These are phyloP conservation scores for Hippocampus mohnikei DNA, from an alignment of 2,113 vertebrate genomes.

Conservation along the genomic window DNA sequence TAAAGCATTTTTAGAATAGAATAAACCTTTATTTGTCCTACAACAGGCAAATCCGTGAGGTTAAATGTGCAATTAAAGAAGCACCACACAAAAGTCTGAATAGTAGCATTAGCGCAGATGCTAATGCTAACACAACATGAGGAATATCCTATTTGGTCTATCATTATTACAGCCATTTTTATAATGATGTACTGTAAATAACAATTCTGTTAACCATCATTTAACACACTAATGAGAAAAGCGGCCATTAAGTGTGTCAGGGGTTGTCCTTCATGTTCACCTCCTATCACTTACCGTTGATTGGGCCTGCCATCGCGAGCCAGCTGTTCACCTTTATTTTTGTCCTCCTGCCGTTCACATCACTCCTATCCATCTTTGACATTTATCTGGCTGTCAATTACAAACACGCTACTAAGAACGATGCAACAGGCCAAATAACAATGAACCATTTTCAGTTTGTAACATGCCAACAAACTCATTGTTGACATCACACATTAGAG, in stretches of 20 bases:
- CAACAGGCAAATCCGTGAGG: not conserved
- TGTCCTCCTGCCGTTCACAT: constrained; percentile 15
- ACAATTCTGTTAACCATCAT: constrained; percentile 8
- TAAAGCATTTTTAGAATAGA: not conserved
- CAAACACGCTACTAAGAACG: constrained; percentile 14
- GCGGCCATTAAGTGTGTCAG: constrained; percentile 16
- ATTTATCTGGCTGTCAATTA: constrained; percentile 8
- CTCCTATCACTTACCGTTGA: constrained; percentile 21
- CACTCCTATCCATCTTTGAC: not conserved
- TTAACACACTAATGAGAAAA: constrained; percentile 27
- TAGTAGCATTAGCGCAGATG: not conserved
- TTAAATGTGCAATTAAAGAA: not conserved
- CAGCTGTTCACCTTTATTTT: constrained; percentile 36
- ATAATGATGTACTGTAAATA: not conserved
- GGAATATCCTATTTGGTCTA: not conserved
- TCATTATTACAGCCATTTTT: not conserved
- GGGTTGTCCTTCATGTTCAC: constrained; percentile 27
- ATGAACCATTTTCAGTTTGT: constrained; percentile 46
- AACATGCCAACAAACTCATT: constrained; percentile 25
- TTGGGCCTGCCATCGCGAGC: constrained; percentile 23
- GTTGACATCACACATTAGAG: not conserved
- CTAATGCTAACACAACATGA: not conserved
- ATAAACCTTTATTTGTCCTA: not conserved
- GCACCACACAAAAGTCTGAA: not conserved
- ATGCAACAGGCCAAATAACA: constrained; percentile 29